Evolutionary conservation across 2,113 vertebrate species (phyloP).

Genomic region (Axis porcinus): DNA sequence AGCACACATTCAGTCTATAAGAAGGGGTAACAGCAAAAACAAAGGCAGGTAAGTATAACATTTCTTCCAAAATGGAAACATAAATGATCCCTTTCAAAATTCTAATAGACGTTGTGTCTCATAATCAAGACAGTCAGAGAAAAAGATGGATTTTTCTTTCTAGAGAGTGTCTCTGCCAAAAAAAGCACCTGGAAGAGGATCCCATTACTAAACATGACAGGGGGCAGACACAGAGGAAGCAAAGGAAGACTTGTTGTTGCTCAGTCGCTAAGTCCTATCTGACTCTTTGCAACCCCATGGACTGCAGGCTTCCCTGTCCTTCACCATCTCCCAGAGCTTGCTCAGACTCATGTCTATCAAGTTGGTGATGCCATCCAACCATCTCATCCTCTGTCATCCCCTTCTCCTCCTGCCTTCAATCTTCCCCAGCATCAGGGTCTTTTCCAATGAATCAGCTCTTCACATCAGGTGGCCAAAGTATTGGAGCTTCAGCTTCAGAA

Average conservation of each 20-base stretch:
- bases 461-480: neutral
- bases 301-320: neutral
- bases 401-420: neutral
- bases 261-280: neutral
- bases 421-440: neutral
- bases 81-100: neutral
- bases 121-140: neutral
- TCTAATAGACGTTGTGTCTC: neutral
- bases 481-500: neutral
- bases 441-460: neutral
- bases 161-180: neutral
- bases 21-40: neutral
- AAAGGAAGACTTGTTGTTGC: neutral
- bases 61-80: neutral
- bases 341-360: neutral
- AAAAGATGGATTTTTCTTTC: neutral
- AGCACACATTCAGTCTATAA: neutral
- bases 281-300: neutral
- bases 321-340: neutral
- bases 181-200: neutral
- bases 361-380: neutral
- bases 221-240: neutral
- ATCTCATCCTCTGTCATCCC: neutral
- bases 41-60: neutral
- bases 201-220: neutral